A percentile compares a stretch with the other conserved stretches of the same genome.
These are phyloP conservation scores for Poeciliopsis prolifica DNA, from an alignment of 2,113 vertebrate species.

Conservation along the genomic window DNA sequence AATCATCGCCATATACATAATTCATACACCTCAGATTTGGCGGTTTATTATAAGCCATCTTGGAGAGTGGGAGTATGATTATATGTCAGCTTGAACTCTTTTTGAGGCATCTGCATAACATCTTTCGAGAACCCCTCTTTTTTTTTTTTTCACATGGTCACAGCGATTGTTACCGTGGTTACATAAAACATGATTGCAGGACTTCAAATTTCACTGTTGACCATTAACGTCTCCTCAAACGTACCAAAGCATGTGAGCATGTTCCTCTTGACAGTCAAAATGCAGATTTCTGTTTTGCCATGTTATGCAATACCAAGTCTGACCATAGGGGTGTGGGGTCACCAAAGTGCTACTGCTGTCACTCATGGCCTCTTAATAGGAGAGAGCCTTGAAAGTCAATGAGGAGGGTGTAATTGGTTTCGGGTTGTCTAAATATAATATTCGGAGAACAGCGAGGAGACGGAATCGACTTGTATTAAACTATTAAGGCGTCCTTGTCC, in stretches of 20 bases:
- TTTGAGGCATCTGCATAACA: conserved; percentile 28
- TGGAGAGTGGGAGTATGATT: conserved; percentile 75
- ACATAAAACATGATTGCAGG: neutral
- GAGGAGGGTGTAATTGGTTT: conserved; percentile 39
- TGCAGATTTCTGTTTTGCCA: neutral
- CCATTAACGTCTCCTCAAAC: neutral
- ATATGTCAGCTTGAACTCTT: conserved; percentile 63
- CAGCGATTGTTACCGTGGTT: conserved; percentile 12
- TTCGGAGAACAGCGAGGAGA: conserved; percentile 18
- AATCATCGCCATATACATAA: conserved; percentile 83
- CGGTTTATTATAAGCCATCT: conserved; percentile 77
- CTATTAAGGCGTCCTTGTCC: neutral
- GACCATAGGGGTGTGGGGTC: conserved; percentile 77
- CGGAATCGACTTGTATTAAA: neutral
- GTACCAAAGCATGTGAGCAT: neutral
- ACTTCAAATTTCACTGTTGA: neutral
- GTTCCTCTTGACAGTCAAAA: neutral
- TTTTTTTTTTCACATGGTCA: conserved; percentile 21
- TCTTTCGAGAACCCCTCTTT: conserved; percentile 32
- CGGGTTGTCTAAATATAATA: conserved; percentile 37
- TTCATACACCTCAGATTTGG: conserved; percentile 78
- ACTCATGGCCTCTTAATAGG: conserved; percentile 43
- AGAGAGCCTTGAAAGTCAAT: conserved; percentile 52
- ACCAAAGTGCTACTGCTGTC: conserved; percentile 64
- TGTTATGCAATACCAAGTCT: conserved; percentile 67